Conservation (phyloP, 2,113 vertebrate genomes). For the Sula dactylatra region DNA sequence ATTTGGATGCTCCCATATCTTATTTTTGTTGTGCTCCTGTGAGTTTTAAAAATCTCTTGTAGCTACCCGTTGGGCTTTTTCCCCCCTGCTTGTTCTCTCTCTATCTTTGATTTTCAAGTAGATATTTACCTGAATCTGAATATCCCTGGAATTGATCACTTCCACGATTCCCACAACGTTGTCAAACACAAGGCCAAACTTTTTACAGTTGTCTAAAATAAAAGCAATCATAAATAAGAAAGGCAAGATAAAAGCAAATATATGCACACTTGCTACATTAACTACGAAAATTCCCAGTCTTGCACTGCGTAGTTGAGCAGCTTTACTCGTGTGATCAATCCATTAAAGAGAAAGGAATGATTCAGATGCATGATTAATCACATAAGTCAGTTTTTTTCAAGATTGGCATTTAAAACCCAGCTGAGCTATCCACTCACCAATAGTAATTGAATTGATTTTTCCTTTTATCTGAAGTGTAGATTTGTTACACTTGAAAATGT, state of each 20-base stretch:
- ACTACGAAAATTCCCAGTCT: background rate
- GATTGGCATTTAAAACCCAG: background rate
- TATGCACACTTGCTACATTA: background rate
- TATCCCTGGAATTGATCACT: slow-evolving; percentile 92
- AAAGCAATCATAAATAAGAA: slow-evolving; percentile 18
- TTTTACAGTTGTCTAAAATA: slow-evolving; percentile 91
- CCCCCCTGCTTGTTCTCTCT: background rate
- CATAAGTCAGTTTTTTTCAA: background rate
- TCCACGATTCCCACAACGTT: slow-evolving; percentile 96
- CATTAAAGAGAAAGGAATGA: background rate
- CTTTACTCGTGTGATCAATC: background rate
- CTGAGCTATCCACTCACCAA: slow-evolving; percentile 79
- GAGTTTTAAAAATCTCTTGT: background rate
- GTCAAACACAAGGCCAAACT: slow-evolving; percentile 95
- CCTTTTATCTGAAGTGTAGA: slow-evolving; percentile 93
- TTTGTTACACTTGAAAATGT: slow-evolving; percentile 89
- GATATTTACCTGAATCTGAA: slow-evolving; percentile 88
- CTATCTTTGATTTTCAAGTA: background rate
- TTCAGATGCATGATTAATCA: slow-evolving; percentile 1
- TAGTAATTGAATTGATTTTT: slow-evolving; percentile 96
- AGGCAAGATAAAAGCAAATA: background rate
- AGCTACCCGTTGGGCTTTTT: background rate
- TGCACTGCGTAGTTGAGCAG: background rate
- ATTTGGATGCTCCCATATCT: background rate
- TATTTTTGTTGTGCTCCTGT: background rate